Evolutionary conservation across 2,113 vertebrate genomes (phyloP).

Genomic region (Bubo scandiacus): DNA sequence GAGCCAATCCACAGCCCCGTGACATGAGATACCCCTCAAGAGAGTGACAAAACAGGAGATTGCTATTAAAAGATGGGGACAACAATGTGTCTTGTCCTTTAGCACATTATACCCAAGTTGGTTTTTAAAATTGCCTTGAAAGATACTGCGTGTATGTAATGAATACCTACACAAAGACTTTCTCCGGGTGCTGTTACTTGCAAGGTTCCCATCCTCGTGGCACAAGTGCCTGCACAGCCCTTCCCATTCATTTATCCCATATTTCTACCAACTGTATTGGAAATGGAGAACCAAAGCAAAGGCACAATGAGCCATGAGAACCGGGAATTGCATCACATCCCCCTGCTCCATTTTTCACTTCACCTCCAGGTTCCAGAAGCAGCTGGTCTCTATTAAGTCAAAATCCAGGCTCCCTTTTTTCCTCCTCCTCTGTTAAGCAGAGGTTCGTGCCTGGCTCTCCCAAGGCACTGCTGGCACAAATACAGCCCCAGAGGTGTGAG

Average conservation of each 20-base stretch:
- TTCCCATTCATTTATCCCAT: background rate
- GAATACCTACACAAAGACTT: no score
- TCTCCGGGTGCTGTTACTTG: no score
- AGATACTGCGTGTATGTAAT: fast-evolving
- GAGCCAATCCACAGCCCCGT: no score
- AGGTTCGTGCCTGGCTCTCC: background rate
- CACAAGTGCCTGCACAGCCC: no score
- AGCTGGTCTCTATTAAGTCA: background rate
- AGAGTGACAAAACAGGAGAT: background rate
- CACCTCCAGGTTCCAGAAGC: background rate
- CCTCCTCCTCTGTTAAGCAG: background rate
- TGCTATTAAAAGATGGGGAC: background rate
- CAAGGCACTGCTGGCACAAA: background rate
- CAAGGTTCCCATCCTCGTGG: background rate
- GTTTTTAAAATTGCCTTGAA: background rate
- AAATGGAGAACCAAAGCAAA: background rate
- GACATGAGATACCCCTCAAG: fast-evolving
- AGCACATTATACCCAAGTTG: background rate
- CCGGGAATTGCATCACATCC: background rate
- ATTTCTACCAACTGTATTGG: background rate
- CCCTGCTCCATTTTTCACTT: background rate
- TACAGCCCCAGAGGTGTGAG: fast-evolving
- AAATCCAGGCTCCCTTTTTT: background rate
- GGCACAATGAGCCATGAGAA: background rate
- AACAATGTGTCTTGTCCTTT: background rate